These are phyloP conservation scores for Amiota minor DNA, from an alignment of 2,888 invertebrate genomes.

Conservation along the genomic window DNA sequence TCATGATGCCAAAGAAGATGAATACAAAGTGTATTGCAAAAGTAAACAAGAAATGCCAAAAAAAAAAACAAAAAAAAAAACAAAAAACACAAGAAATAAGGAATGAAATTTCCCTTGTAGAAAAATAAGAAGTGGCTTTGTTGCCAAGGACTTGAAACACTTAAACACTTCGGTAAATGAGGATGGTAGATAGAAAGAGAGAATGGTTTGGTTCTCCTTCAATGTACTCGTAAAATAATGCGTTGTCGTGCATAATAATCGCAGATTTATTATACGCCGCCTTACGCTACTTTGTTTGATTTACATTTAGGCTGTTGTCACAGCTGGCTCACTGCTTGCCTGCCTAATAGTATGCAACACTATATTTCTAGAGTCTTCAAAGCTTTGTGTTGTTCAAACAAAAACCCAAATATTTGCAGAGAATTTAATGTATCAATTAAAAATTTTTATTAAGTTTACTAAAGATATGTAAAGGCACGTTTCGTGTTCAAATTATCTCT, in stretches of 20 bases:
- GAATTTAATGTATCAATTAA: conserved; percentile 74
- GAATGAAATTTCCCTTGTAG: not conserved
- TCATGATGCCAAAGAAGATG: no score
- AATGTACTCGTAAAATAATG: not conserved
- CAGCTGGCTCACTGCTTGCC: not conserved
- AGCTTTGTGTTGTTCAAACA: conserved; percentile 6
- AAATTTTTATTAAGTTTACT: conserved; percentile 73
- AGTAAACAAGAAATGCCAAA: no score
- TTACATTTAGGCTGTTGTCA: not conserved
- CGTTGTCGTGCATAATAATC: conserved; percentile 61
- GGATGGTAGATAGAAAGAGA: no score
- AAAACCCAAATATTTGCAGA: conserved; percentile 61
- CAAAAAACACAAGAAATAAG: not conserved
- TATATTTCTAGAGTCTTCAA: not conserved
- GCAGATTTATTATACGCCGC: conserved; percentile 53
- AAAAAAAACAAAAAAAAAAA: conserved; percentile 3
- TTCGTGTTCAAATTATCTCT: conserved; percentile 34
- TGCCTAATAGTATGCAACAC: not conserved
- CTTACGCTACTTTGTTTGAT: not conserved
- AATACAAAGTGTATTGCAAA: no score
- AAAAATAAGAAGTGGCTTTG: conserved; percentile 38
- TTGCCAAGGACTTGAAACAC: conserved; percentile 11
- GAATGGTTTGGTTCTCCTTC: no score
- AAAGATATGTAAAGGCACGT: conserved; percentile 71
- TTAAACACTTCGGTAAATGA: no score